These are phyloP conservation scores for Hiodon alosoides DNA, from an alignment of 2,113 vertebrate genomes.

Conservation along the genomic window DNA sequence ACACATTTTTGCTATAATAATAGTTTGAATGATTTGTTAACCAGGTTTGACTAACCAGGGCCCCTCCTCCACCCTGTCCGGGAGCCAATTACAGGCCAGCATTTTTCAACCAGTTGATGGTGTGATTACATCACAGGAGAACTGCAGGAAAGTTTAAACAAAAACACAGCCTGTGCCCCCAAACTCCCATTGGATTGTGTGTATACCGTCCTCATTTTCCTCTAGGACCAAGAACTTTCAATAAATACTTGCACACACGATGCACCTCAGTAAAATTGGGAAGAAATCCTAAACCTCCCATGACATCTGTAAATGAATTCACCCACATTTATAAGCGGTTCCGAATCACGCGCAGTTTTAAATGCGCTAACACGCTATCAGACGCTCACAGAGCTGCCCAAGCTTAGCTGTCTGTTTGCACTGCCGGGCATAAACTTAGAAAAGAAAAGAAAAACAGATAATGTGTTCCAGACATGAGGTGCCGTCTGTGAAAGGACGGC, in stretches of 20 bases:
- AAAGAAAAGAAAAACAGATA: background rate
- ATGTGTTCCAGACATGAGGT: background rate
- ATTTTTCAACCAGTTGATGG: background rate
- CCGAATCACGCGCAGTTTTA: background rate
- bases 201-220: too few species aligned
- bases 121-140: background rate
- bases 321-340: background rate
- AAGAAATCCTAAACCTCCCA: background rate
- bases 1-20: too few species aligned
- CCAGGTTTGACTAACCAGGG: background rate
- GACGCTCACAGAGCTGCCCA: background rate
- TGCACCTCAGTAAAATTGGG: too few species aligned
- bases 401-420: background rate
- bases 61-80: background rate
- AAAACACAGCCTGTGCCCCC: too few species aligned
- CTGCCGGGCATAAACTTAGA: background rate
- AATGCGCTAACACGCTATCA: background rate
- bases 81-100: background rate
- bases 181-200: too few species aligned
- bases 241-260: too few species aligned
- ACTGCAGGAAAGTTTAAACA: too few species aligned
- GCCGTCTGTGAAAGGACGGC: constrained; percentile 1
- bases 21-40: background rate
- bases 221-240: too few species aligned
- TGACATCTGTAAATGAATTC: constrained; percentile 5